Evolutionary conservation across 2,888 invertebrate species (phyloP).

Genomic region (Rutpela maculata): DNA sequence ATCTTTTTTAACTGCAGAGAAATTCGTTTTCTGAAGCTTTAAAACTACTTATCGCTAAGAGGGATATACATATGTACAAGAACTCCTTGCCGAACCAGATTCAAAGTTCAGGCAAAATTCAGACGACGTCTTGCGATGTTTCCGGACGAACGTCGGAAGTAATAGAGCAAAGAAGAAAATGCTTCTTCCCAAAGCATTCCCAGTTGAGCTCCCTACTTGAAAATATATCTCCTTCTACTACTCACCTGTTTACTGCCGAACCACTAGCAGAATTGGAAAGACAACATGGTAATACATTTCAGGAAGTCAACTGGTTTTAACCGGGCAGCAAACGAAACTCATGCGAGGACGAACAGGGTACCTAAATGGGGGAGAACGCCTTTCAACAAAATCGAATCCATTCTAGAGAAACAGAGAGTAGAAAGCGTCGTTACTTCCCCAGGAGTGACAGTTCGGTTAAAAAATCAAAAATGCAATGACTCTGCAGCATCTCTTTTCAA

Average conservation of each 20-base stretch:
- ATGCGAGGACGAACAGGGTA: background rate
- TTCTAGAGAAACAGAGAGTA: background rate
- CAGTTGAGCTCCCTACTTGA: background rate
- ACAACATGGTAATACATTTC: slow-evolving; percentile 7
- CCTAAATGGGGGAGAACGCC: background rate
- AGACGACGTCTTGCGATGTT: slow-evolving; percentile 49
- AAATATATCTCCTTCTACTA: background rate
- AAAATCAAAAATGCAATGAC: slow-evolving; percentile 31
- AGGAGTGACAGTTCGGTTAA: background rate
- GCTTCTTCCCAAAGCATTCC: slow-evolving; percentile 34
- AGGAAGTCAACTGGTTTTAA: slow-evolving; percentile 6
- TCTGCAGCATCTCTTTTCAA: slow-evolving; percentile 13
- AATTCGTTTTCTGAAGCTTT: slow-evolving; percentile 38
- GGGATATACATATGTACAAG: background rate
- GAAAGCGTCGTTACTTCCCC: background rate
- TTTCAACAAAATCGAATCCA: background rate
- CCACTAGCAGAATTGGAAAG: slow-evolving; percentile 2
- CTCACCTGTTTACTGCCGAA: background rate
- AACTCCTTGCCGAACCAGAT: slow-evolving; percentile 24
- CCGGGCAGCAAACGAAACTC: background rate
- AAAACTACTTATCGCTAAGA: slow-evolving; percentile 26
- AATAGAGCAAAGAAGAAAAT: slow-evolving; percentile 46
- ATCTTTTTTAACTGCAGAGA: slow-evolving; percentile 41
- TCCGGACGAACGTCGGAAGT: slow-evolving; percentile 43
- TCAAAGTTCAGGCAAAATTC: slow-evolving; percentile 44